Evolutionary conservation across 1,140 invertebrate genomes (phyloP), one percentile per base, ranked within the genome.

Genomic region (Tachypleus tridentatus): DNA sequence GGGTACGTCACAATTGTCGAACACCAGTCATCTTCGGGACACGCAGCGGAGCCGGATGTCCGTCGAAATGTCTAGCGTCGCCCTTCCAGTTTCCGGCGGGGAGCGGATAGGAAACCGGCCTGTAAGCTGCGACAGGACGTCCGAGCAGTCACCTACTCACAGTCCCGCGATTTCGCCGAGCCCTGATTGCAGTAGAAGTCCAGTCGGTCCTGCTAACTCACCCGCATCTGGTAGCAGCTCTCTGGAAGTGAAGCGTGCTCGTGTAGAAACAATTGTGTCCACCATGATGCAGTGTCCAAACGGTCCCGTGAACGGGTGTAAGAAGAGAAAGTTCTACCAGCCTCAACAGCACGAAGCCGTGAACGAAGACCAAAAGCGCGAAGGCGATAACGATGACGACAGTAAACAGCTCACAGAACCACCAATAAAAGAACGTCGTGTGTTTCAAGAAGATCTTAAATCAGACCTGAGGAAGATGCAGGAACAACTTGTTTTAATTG

Each of bases 281-380:
- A 89, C 87, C 60, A 95, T 95, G 87, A 82, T 89, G 60, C 57
- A 59, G 47, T 54, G 64, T 9, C 60, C 66, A 11, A 60, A 58
- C 4, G 62, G 62, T 5, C 10, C 51, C 10, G 78, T 74, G 66
- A 93, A 91, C 76, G 93, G 89, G 57, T 96, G 89, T 79, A 95
- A 95, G 76, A 97, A 97, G 79, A 83, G 94, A 48, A 98, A 97
- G 77, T 81, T 97, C n/a, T 96, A 96, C 75, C 91, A 96, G 72
- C 94, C 94, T 2, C 91, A 95, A 74, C 93, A 96, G 73, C 91
- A 95, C 74, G 89, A 92, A 58, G 60, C 73, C 3, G 67, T 84
- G 47, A 63, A 64, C 9, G 61, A 63, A 7, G 61, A 68, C 8
- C 56, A 64, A 7, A 70, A 69, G 69, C 83, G 86, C 53, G 85